A percentile compares a stretch with the other conserved stretches of the same genome.
Conservation (phyloP, 2,797 vertebrate genomes). For the Chromis chromis region DNA sequence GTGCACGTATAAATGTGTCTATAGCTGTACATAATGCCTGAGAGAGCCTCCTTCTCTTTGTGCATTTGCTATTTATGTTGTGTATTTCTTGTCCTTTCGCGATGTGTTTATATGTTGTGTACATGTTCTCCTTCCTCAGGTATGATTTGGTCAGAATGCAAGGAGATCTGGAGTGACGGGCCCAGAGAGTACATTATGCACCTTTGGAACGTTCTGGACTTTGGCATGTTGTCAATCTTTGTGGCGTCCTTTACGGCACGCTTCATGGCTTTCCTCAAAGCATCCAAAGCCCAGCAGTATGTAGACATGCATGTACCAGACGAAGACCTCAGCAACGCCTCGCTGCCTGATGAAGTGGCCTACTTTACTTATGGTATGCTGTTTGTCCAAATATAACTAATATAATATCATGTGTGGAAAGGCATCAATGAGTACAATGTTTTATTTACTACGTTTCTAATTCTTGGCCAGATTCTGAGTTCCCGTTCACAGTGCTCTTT, state of each 20-base stretch:
- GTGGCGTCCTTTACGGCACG: constrained; percentile 95
- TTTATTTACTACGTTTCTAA: background rate
- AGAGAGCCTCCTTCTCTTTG: background rate
- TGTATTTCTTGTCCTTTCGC: background rate
- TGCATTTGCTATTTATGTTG: background rate
- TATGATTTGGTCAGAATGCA: constrained; percentile 98
- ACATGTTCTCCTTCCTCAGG: constrained; percentile 58
- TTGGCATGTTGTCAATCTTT: constrained; percentile 97
- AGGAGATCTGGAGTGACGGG: constrained; percentile 97
- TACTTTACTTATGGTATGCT: constrained; percentile 95
- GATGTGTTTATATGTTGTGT: background rate
- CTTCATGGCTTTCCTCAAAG: constrained; percentile 97
- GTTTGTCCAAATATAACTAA: background rate
- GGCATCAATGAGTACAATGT: background rate
- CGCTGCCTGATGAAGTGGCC: constrained; percentile 93
- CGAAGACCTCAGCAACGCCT: constrained; percentile 89
- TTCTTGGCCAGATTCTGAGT: background rate
- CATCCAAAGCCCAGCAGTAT: constrained; percentile 94
- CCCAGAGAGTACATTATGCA: constrained; percentile 94
- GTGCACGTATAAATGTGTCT: background rate
- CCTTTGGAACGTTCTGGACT: constrained; percentile 96
- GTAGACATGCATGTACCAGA: constrained; percentile 92
- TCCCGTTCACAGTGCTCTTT: background rate
- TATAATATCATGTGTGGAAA: background rate
- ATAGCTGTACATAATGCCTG: background rate